Conservation (phyloP, 2,888 invertebrate genomes). For the Hypselothyrea guttata region DNA sequence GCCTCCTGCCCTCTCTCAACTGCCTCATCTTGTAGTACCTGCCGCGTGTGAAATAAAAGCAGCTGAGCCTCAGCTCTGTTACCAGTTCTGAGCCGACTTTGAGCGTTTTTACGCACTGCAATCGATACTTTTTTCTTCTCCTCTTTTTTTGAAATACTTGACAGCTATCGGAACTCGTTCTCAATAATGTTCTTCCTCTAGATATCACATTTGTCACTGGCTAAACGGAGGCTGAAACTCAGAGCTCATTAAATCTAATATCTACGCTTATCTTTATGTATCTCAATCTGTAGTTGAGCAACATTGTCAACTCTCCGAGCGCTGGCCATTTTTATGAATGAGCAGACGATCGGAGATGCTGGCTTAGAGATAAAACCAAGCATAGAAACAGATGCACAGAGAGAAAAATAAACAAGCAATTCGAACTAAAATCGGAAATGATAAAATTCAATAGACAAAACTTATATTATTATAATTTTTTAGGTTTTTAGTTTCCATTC, state of each 20-base stretch:
- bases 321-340: slow-evolving; percentile 69
- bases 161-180: slow-evolving; percentile 15
- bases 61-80: slow-evolving; percentile 13
- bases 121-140: slow-evolving; percentile 63
- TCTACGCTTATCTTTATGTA: slow-evolving; percentile 68
- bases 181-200: slow-evolving; percentile 16
- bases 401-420: too few relatives aligned
- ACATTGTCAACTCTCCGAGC: slow-evolving; percentile 62
- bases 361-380: slow-evolving; percentile 62
- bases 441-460: too few relatives aligned
- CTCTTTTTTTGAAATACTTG: background rate
- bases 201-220: slow-evolving; percentile 37
- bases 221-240: slow-evolving; percentile 51
- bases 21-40: slow-evolving; percentile 51
- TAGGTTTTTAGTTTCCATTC: too few relatives aligned
- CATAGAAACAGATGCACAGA: background rate
- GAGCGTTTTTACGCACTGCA: slow-evolving; percentile 60
- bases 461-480: too few relatives aligned
- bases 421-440: too few relatives aligned
- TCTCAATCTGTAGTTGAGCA: slow-evolving; percentile 67
- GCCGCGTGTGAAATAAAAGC: slow-evolving; percentile 64
- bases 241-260: slow-evolving; percentile 70
- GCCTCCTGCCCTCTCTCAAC: slow-evolving; percentile 7
- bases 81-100: slow-evolving; percentile 66
- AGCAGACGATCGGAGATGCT: slow-evolving; percentile 53